These are phyloP conservation scores for Drosophila orena DNA, from an alignment of 1,140 invertebrate genomes.

Conservation along the genomic window DNA sequence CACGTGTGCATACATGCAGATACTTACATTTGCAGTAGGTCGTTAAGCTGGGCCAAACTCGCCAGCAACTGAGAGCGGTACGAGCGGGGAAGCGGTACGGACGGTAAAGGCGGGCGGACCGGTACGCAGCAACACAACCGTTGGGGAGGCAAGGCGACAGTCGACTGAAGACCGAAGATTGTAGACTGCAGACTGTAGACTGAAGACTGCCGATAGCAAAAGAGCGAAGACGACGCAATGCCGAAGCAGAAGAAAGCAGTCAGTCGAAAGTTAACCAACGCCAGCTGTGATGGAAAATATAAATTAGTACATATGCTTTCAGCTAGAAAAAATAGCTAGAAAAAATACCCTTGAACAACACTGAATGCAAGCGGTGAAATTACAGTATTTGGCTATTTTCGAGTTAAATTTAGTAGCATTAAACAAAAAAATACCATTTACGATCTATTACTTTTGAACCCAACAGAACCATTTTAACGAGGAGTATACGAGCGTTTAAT, in stretches of 20 bases:
- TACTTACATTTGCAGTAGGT: constrained; percentile 20
- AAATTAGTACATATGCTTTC: not conserved
- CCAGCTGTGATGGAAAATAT: constrained; percentile 1
- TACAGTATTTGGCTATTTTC: not conserved
- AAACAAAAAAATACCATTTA: not conserved
- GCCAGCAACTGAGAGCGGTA: not conserved
- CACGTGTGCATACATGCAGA: too few relatives aligned
- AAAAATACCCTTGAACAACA: not conserved
- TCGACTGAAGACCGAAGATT: constrained; percentile 22
- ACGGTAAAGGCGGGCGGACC: not conserved
- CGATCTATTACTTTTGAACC: too few relatives aligned
- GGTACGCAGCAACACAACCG: constrained; percentile 20
- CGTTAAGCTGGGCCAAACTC: not conserved
- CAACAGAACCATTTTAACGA: not conserved
- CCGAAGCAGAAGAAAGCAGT: constrained; percentile 23
- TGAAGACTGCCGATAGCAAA: not conserved
- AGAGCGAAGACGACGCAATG: constrained; percentile 5
- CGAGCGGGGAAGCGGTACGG: not conserved
- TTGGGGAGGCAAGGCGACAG: constrained; percentile 8
- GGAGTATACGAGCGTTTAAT: not conserved
- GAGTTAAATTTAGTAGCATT: not conserved
- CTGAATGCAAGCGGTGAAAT: not conserved
- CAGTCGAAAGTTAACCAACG: constrained; percentile 12
- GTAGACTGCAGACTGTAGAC: constrained; percentile 14
- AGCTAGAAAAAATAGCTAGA: not conserved